These are phyloP conservation scores for Bhutanitis thaidina DNA, from an alignment of 2,888 invertebrate genomes.

Conservation along the genomic window DNA sequence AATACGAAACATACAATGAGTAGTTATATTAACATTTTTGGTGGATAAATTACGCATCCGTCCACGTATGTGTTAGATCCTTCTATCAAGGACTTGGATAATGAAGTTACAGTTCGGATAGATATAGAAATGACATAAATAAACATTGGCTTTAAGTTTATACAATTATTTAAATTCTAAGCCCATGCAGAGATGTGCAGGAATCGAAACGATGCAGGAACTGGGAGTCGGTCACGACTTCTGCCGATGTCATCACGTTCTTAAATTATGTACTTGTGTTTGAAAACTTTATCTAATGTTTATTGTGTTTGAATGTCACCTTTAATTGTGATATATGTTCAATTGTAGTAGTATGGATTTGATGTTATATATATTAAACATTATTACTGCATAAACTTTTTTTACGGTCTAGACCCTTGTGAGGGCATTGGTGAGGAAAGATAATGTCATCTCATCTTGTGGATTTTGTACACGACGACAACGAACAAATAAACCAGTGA, in stretches of 20 bases:
- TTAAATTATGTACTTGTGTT: conserved; percentile 30
- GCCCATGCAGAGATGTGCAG: conserved; percentile 26
- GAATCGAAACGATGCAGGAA: conserved; percentile 47
- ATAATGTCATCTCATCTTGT: too few species aligned
- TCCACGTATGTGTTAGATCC: conserved; percentile 15
- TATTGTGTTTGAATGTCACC: conserved; percentile 39
- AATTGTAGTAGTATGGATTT: neutral
- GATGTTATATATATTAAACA: too few species aligned
- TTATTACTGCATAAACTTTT: too few species aligned
- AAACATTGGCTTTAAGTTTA: conserved; percentile 14
- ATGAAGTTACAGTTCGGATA: conserved; percentile 15
- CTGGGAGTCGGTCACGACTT: conserved; percentile 49
- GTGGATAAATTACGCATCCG: neutral
- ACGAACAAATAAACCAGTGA: too few species aligned
- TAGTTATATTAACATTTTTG: neutral
- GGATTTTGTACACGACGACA: too few species aligned
- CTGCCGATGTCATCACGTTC: conserved; percentile 40
- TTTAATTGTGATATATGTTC: neutral
- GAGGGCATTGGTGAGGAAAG: too few species aligned
- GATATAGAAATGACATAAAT: conserved; percentile 14
- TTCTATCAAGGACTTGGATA: conserved; percentile 17
- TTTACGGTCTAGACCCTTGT: too few species aligned
- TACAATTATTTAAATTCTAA: conserved; percentile 24
- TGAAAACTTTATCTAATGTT: conserved; percentile 24
- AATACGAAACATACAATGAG: too few species aligned